Percentiles rank a stretch among this genome's conserved stretches.
Evolutionary conservation across 2,113 vertebrate species (phyloP).

Genomic region (Nerophis ophidion): DNA sequence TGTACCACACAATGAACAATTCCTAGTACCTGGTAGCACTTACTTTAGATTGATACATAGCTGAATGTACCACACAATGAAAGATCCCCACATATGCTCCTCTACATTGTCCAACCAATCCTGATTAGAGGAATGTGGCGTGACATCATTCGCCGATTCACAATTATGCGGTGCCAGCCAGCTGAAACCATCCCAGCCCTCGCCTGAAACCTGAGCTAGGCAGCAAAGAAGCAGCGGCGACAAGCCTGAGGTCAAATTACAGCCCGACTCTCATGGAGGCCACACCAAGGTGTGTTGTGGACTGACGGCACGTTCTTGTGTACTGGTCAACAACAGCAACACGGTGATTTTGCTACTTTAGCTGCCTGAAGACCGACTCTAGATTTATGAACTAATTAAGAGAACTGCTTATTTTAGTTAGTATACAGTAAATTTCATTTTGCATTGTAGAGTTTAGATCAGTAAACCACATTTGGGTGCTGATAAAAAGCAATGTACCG

Average conservation of each 20-base stretch:
- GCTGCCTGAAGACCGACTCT: too few species aligned
- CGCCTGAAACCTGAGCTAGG: slow-evolving; percentile 63
- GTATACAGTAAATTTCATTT: too few species aligned
- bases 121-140: slow-evolving; percentile 32
- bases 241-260: slow-evolving; percentile 62
- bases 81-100: background rate
- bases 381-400: too few species aligned
- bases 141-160: slow-evolving; percentile 41
- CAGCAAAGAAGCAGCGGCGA: slow-evolving; percentile 39
- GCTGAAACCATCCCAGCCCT: slow-evolving; percentile 31
- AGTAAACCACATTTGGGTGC: too few species aligned
- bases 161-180: slow-evolving; percentile 35
- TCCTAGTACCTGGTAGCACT: too few species aligned
- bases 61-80: background rate
- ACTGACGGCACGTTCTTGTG: slow-evolving; percentile 4
- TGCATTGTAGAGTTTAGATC: too few species aligned
- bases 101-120: slow-evolving; percentile 1
- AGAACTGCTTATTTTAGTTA: too few species aligned
- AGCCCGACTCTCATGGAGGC: slow-evolving; percentile 39
- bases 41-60: too few species aligned
- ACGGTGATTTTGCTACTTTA: too few species aligned
- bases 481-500: too few species aligned
- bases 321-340: too few species aligned
- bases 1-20: background rate
- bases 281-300: slow-evolving; percentile 42